Percentiles rank a stretch among this genome's conserved stretches.
Evolutionary conservation across 2,888 invertebrate species (phyloP).

Genomic region (Melipona bicolor): DNA sequence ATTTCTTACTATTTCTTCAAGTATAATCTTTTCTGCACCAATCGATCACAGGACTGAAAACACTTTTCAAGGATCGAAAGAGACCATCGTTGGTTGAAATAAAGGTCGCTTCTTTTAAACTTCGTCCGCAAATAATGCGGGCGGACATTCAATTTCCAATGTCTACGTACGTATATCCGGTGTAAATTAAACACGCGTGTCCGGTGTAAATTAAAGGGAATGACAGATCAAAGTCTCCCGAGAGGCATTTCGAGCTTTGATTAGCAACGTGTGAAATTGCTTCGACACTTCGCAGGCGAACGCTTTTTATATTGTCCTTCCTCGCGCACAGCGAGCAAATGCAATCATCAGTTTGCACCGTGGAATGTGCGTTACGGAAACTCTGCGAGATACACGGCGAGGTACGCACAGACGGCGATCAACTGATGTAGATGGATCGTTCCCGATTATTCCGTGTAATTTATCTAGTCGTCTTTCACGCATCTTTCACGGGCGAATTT

Average conservation of each 20-base stretch:
- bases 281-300: background rate
- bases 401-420: background rate
- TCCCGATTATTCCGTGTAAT: conserved; percentile 74
- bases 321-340: background rate
- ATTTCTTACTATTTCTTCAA: too few relatives aligned
- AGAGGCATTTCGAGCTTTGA: background rate
- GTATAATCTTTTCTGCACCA: too few relatives aligned
- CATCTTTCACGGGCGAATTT: conserved; percentile 17
- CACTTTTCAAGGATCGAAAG: background rate
- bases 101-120: background rate
- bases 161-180: background rate
- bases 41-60: too few relatives aligned
- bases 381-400: background rate
- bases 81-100: background rate
- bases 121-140: background rate
- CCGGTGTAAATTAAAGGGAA: background rate
- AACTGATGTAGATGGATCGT: conserved; percentile 77
- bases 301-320: background rate
- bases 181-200: background rate
- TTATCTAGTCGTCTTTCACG: conserved; percentile 60
- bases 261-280: background rate
- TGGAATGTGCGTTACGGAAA: background rate
- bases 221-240: background rate
- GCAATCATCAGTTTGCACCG: background rate
- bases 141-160: background rate